phyloP scores from a whole-genome alignment of 2,113 vertebrate genomes.

The Vireo altiloquus region DNA sequence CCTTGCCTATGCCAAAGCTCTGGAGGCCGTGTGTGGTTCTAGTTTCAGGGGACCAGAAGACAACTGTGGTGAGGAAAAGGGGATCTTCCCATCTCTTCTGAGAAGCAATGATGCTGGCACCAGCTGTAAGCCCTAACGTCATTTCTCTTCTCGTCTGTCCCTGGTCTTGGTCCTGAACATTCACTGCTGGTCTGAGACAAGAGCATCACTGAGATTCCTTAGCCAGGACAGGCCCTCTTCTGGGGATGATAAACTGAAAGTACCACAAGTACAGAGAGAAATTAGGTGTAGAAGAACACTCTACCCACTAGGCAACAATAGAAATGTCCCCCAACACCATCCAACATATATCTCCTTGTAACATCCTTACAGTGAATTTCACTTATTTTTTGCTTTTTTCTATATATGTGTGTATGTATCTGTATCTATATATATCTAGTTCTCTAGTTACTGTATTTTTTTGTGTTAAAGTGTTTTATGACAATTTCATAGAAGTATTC shows the following conservation, averaged over 20 bases:
- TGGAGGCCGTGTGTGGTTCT: not conserved
- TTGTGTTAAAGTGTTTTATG: not conserved
- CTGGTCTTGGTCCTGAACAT: not conserved
- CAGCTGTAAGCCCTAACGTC: fast-evolving
- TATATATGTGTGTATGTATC: too few species aligned
- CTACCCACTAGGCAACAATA: not conserved
- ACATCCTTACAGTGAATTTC: not conserved
- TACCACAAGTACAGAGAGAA: not conserved
- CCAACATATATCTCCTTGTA: not conserved
- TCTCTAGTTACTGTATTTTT: fast-evolving
- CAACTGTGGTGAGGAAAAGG: not conserved
- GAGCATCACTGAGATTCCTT: not conserved
- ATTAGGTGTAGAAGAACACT: not conserved
- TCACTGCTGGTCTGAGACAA: not conserved
- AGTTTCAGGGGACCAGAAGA: not conserved
- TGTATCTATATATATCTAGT: not conserved
- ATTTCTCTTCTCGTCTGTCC: not conserved
- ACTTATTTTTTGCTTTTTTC: not conserved
- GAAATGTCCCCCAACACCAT: not conserved
- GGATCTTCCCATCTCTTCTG: not conserved
- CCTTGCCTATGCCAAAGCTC: not conserved
- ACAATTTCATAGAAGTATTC: not conserved
- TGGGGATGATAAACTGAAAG: not conserved
- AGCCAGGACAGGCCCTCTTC: not conserved
- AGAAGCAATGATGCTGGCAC: not conserved